Base-by-base conservation (phyloP, 2,113 vertebrate species). In the Xiphorhynchus elegans region DNA sequence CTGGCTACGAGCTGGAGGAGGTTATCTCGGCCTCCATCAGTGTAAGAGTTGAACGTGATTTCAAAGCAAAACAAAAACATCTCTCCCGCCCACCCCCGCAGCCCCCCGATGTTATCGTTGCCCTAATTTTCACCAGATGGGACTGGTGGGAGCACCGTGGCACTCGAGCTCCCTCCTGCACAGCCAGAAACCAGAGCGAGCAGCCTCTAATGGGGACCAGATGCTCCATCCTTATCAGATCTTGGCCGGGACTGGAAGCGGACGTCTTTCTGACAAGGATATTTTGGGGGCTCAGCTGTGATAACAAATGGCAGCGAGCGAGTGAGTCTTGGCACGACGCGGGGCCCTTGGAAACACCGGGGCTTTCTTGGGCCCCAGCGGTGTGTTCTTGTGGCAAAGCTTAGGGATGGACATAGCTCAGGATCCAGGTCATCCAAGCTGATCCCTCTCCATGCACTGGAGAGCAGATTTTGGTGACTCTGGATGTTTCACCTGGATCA, bases 81-180 rank as follows among this genome's bases (percentile, higher is more conserved):
- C 46, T 8, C 89, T 63, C 56, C 55, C 5, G 3, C 64, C 66
- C 8, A 1, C 37, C 87, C 86, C 67, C 10, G 0, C 85, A 86
- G 49, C 69, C 74, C 73, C 92, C 85, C 7, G 81, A 96, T 96
- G 95, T 95, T 97, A 96, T 96, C 3, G 1, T 93, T 96, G 60
- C 89, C 79, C 90, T 97, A 97, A 97, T 96, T 91, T 90, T 97
- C 96, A 96, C 69, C 97, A 97, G 95, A 96, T 97, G 97, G 93
- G 73, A 58, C 44, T 79, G 33, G 89, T 87, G 78, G 49, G 76
- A 96, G 90, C 90, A 85, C 90, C 79, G 42, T 17, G 4, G 77
- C 35, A 9, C 90, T 64, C 13, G 2, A 80, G 44, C 84, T 47
- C 70, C 44, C 72, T 76, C 82, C 52, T 2, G 9, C 93, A 66